A percentile compares a stretch with the other conserved stretches of the same genome.
These are phyloP conservation scores for Oryzias celebensis DNA, from an alignment of 2,113 vertebrate species.

Conservation along the genomic window DNA sequence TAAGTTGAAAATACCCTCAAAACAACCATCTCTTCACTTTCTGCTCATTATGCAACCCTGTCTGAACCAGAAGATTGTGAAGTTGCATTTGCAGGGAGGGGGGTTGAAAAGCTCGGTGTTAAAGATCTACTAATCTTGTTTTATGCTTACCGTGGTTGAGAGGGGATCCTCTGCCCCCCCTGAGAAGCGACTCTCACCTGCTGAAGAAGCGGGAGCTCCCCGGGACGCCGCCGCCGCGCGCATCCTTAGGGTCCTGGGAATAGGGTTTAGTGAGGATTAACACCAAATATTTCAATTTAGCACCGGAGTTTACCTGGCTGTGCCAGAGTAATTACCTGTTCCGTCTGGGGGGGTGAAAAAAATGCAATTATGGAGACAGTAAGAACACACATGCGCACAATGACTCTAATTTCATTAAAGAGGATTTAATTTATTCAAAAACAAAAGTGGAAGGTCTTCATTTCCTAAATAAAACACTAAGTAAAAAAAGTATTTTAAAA, in stretches of 20 bases:
- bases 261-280: constrained; percentile 66
- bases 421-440: constrained; percentile 44
- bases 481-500: constrained; percentile 1
- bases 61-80: constrained; percentile 21
- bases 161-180: constrained; percentile 46
- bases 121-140: constrained; percentile 66
- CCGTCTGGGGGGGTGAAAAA: constrained; percentile 14
- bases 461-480: constrained; percentile 29
- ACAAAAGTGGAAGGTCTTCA: constrained; percentile 9
- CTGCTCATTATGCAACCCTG: constrained; percentile 45
- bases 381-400: constrained; percentile 40
- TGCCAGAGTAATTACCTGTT: constrained; percentile 61
- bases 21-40: constrained; percentile 27
- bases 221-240: constrained; percentile 44
- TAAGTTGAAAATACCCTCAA: constrained; percentile 23
- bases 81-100: constrained; percentile 13
- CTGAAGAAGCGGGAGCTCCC: constrained; percentile 45
- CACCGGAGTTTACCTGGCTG: constrained; percentile 56
- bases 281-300: constrained; percentile 65
- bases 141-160: constrained; percentile 52
- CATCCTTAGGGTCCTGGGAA: constrained; percentile 45
- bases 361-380: constrained; percentile 54
- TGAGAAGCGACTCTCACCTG: constrained; percentile 66
- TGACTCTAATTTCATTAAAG: constrained; percentile 42
- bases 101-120: constrained; percentile 28